Conservation (phyloP, 2,113 vertebrate genomes). For the Grammomys surdaster region DNA sequence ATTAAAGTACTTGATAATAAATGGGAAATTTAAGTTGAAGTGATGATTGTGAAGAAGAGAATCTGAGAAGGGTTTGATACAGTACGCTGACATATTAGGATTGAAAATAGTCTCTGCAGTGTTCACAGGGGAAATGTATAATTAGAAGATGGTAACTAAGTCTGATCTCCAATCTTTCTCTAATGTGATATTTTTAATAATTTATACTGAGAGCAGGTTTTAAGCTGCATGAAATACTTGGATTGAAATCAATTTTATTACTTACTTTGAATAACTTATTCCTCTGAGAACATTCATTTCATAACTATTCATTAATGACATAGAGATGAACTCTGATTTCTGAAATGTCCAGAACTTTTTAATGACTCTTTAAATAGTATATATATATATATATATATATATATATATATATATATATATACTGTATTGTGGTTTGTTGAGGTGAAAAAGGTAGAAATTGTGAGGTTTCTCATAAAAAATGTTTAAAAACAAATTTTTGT, state of each 20-base stretch:
- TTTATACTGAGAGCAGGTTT: background rate
- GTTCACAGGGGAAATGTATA: conserved; percentile 23
- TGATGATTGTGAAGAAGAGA: conserved; percentile 15
- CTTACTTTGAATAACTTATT: background rate
- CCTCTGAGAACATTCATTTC: conserved; percentile 22
- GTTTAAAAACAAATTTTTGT: too few species aligned
- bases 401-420: background rate
- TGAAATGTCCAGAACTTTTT: background rate
- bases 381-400: background rate
- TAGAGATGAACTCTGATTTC: background rate
- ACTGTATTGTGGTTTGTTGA: background rate
- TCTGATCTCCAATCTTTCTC: conserved; percentile 13
- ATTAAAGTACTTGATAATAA: background rate
- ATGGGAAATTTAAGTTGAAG: conserved; percentile 5
- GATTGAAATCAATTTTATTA: conserved; percentile 36
- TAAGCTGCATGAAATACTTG: background rate
- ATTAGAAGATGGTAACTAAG: background rate
- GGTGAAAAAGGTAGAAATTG: background rate
- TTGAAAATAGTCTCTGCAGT: background rate
- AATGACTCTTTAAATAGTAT: background rate
- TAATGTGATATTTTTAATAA: conserved; percentile 28
- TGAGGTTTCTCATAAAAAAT: background rate
- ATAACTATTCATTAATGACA: background rate
- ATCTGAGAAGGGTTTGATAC: background rate
- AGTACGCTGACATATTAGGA: background rate